Percentiles rank a stretch among this genome's conserved stretches.
These are phyloP conservation scores for Pelmatolapia mariae DNA, from an alignment of 2,113 vertebrate species.

Conservation along the genomic window DNA sequence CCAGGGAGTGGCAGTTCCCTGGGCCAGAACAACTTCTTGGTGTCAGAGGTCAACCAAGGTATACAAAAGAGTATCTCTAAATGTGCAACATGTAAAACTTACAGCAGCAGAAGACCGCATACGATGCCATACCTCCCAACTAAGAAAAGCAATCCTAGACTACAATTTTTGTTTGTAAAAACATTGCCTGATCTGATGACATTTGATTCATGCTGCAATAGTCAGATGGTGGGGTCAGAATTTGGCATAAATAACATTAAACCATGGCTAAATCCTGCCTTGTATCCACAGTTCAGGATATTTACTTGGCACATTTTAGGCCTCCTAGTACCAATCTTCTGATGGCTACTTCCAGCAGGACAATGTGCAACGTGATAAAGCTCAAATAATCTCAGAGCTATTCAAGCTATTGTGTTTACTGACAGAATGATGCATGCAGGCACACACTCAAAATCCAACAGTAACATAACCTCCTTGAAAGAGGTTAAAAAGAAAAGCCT, in stretches of 20 bases:
- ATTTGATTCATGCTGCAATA: not conserved
- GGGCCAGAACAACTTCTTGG: not conserved
- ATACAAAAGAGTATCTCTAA: not conserved
- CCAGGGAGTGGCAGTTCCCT: not conserved
- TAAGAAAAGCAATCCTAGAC: not conserved
- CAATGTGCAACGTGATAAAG: not conserved
- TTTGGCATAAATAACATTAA: not conserved
- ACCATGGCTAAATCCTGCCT: not conserved
- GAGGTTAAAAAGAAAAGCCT: not conserved
- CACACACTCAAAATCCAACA: not conserved
- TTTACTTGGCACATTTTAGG: not conserved
- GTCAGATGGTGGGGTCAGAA: not conserved
- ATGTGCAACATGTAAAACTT: not conserved
- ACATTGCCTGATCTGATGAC: not conserved
- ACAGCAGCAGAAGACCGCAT: not conserved
- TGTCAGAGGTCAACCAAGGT: not conserved
- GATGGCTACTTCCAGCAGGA: not conserved
- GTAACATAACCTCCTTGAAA: not conserved
- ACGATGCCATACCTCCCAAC: not conserved
- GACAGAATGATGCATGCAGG: not conserved
- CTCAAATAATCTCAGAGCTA: not conserved
- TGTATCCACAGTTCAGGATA: not conserved
- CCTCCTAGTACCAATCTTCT: not conserved
- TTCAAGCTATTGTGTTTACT: not conserved
- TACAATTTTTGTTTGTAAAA: not conserved